These are phyloP conservation scores for Morpho deidamia DNA, from an alignment of 2,888 invertebrate genomes.

Conservation along the genomic window DNA sequence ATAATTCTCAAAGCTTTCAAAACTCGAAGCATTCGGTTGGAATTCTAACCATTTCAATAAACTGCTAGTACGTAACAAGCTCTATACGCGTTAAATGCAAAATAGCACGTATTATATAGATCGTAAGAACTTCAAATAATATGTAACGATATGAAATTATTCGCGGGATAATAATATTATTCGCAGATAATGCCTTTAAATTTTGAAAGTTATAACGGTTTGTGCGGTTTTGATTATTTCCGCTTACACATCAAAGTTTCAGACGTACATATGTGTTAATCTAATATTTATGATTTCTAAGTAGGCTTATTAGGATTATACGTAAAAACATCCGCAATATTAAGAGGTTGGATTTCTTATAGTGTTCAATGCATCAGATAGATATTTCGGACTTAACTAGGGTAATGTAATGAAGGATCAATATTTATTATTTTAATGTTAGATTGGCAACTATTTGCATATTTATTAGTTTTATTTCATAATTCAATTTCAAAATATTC, in stretches of 20 bases:
- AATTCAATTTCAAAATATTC: too few relatives aligned
- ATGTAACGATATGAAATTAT: background rate
- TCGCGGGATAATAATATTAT: background rate
- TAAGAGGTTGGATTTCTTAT: too few relatives aligned
- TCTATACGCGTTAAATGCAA: background rate
- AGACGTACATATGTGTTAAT: too few relatives aligned
- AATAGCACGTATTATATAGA: background rate
- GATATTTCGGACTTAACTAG: too few relatives aligned
- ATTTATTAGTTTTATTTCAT: too few relatives aligned
- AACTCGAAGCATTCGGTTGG: constrained; percentile 8
- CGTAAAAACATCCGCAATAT: too few relatives aligned
- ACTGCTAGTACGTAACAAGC: constrained; percentile 23
- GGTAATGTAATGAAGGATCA: too few relatives aligned
- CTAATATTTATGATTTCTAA: too few relatives aligned
- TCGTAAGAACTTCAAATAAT: background rate
- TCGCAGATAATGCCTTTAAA: background rate
- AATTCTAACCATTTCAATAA: constrained; percentile 58
- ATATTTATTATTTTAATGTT: too few relatives aligned
- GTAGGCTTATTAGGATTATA: too few relatives aligned
- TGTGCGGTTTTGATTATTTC: constrained; percentile 5
- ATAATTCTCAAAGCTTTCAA: constrained; percentile 10
- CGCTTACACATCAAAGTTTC: background rate
- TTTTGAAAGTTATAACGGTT: background rate
- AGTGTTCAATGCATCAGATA: too few relatives aligned
- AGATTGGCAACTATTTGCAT: too few relatives aligned